Base-by-base conservation (phyloP, 2,888 invertebrate genomes). In the Cancer borealis region DNA sequence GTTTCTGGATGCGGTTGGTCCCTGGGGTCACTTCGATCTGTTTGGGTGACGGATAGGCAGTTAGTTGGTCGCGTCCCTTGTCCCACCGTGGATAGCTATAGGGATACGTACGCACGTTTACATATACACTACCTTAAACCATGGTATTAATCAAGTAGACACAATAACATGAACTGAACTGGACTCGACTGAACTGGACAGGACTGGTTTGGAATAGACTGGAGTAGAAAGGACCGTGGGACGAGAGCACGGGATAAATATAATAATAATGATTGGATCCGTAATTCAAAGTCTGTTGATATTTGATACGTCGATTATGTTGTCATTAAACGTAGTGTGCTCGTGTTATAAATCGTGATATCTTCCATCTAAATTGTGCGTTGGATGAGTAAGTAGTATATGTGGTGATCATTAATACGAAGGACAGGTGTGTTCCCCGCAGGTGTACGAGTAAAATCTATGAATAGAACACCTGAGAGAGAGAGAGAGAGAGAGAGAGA, bases 401-500 rank as follows among this genome's bases (percentile, higher is more conserved):
- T 46, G 46, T 12, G 88, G 88, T 30, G 88, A 46, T 26, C 3
- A 46, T 26, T 39, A 46, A n/a, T 21, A 21, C 17, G 88, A 46
- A 47, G 88, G 12, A 88, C n/a, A 54, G 66, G 21, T 66, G 66
- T 66, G 17, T 66, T 54, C 54, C 54, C 54, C 54, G 54, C 54
- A 54, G 54, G 54, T 54, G 39, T 39, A 39, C 1, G 39, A 2
- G 39, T 39, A 39, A 39, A 39, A 2, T 39, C 1, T 39, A 1
- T 39, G 39, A 39, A 39, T 39, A 39, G 39, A 39, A 39, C 39
- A 39, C 39, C 39, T 39, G 54, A 54, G 54, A 39, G 88, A 12
- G 39, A 88, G 88, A 88, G 88, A 39, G 39, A 39, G 88, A 88
- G 88, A 46, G 46, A 39, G 88, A 39, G 88, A 39, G 39, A 46